Base-by-base conservation (phyloP, 1,140 invertebrate species). In the Ganaspis sp. region DNA sequence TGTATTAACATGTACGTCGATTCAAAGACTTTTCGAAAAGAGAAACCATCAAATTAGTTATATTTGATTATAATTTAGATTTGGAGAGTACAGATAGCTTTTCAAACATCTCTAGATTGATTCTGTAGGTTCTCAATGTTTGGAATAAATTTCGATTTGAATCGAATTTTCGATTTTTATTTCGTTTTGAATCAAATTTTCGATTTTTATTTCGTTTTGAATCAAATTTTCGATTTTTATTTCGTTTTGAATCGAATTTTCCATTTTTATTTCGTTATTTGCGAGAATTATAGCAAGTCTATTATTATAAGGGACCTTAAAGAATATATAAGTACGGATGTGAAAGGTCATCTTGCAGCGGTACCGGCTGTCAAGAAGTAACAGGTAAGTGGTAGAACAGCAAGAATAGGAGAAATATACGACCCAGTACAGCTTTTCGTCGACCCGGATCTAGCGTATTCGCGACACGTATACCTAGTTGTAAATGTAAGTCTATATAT, bases 371-470 rank as follows among this genome's bases (percentile, higher is more conserved):
- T 64, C 53, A 58, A 58, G 53, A 9, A 58, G 23, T 58, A 58
- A 58, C 53, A 58, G 53, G 19, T 58, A 58, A 15, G 4, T 64
- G 9, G 23, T 26, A 23, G 11, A 64, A 49, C 9, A 49, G 45
- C n/a, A 17, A 23, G 53, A 8, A 21, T 23, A 54, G 21, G 26
- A 21, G 53, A 58, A 58, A 29, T 29, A 37, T 45, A 23, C 72
- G 74, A 79, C 75, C 76, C 42, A 79, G 77, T 76, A 45, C 42
- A 29, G 38, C 69, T 71, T 40, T 74, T 80, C 73, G 75, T 69
- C 76, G 42, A 81, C 72, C 80, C 83, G 80, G 80, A 83, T 83
- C 70, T 73, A 53, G 49, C 71, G 73, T 34, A 76, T 75, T 78
- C 49, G 70, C 69, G 74, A 70, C 70, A 76, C 71, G 71, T 64